Conservation (phyloP, 2,113 vertebrate genomes). For the Oreocharis arfaki region DNA sequence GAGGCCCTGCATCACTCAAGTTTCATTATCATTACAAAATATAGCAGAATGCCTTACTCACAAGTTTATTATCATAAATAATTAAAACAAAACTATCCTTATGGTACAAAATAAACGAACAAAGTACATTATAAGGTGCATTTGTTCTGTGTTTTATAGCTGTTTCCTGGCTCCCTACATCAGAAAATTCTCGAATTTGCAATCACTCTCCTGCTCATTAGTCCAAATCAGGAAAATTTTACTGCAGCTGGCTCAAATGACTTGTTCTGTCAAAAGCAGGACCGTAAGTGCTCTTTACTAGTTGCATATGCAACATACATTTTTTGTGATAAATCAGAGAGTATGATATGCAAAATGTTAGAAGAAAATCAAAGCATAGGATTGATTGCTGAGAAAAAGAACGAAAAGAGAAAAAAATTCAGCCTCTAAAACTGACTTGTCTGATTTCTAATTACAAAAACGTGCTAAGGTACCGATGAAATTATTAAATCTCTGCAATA, state of each 20-base stretch:
- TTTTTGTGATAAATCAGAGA: background rate
- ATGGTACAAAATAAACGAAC: constrained; percentile 28
- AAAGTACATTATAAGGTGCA: constrained; percentile 8
- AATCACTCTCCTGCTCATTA: constrained; percentile 11
- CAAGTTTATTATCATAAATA: constrained; percentile 55
- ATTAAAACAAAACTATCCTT: constrained; percentile 54
- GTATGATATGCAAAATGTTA: background rate
- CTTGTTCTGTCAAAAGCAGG: background rate
- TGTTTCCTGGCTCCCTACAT: background rate
- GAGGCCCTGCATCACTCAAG: background rate
- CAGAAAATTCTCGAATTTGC: constrained; percentile 34
- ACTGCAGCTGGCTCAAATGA: background rate
- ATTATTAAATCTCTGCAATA: background rate
- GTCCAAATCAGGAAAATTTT: background rate
- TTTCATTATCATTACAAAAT: constrained; percentile 49
- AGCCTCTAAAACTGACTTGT: background rate
- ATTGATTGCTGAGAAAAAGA: background rate
- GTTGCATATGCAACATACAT: background rate
- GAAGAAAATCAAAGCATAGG: background rate
- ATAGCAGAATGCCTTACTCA: background rate
- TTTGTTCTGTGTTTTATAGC: background rate
- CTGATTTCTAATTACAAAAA: constrained; percentile 40
- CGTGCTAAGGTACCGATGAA: background rate
- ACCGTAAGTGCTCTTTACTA: background rate
- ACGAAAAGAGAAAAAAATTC: background rate